phyloP scores from a whole-genome alignment of 1,140 invertebrate genomes.

The Ostrea denselamellosa region DNA sequence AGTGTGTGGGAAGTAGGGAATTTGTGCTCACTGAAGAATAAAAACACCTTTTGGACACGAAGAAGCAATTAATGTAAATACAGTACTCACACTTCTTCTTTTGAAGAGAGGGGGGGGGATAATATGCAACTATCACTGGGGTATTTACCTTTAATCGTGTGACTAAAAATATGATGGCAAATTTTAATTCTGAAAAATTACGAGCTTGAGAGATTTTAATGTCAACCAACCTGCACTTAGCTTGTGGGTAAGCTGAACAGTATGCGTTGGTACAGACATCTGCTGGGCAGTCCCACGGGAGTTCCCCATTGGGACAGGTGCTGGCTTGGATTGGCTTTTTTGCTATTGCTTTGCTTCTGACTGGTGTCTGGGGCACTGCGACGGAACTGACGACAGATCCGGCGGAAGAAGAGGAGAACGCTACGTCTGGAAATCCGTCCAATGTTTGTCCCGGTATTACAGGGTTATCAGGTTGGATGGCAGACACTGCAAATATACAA shows the following conservation, averaged over 20 bases:
- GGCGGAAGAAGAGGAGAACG: neutral
- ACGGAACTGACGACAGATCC: neutral
- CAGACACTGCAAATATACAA: neutral
- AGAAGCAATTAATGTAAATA: too few relatives aligned
- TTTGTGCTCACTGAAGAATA: too few relatives aligned
- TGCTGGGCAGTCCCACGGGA: neutral
- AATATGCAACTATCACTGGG: too few relatives aligned
- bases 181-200: too few relatives aligned
- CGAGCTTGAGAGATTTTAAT: too few relatives aligned
- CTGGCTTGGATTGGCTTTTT: neutral
- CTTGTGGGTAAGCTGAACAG: neutral
- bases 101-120: too few relatives aligned
- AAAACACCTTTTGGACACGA: too few relatives aligned
- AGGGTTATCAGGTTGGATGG: neutral
- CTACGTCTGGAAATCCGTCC: neutral
- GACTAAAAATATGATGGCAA: too few relatives aligned
- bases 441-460: neutral
- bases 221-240: neutral
- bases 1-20: too few relatives aligned
- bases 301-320: constrained; percentile 8
- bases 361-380: neutral
- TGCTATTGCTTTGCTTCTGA: neutral
- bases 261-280: neutral
- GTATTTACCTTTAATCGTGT: too few relatives aligned
- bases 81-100: too few relatives aligned